These are phyloP conservation scores for Spodoptera frugiperda DNA, from an alignment of 1,140 invertebrate species.

Conservation along the genomic window DNA sequence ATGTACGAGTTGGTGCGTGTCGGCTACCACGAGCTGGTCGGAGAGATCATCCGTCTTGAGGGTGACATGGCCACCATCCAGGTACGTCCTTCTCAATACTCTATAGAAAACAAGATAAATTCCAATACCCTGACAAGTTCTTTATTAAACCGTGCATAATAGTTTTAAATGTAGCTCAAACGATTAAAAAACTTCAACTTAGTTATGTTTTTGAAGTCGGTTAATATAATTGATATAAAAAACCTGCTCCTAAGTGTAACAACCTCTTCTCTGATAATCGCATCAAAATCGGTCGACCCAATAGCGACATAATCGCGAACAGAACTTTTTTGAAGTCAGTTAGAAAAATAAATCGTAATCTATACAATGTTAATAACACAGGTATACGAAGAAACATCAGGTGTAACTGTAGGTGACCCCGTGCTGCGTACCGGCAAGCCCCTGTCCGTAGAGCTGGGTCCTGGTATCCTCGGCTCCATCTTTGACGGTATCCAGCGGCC, in stretches of 20 bases:
- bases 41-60: constrained; percentile 99
- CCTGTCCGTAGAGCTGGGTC: constrained; percentile 99
- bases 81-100: constrained; percentile 78
- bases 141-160: no score
- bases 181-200: no score
- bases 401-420: constrained; percentile 99
- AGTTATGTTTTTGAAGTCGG: no score
- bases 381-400: constrained; percentile 99
- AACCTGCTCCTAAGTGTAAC: no score
- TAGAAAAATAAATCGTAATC: background rate
- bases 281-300: no score
- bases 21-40: constrained; percentile 98
- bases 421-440: constrained; percentile 99
- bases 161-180: no score
- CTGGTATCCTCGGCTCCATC: constrained; percentile 99
- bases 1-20: constrained; percentile 99
- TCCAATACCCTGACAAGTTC: background rate
- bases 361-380: constrained; percentile 64
- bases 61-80: constrained; percentile 99
- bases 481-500: constrained; percentile 99
- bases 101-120: background rate
- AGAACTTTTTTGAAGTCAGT: no score
- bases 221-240: no score
- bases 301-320: no score
- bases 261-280: no score